phyloP scores from a whole-genome alignment of 2,797 vertebrate genomes.

The Sciurus vulgaris region DNA sequence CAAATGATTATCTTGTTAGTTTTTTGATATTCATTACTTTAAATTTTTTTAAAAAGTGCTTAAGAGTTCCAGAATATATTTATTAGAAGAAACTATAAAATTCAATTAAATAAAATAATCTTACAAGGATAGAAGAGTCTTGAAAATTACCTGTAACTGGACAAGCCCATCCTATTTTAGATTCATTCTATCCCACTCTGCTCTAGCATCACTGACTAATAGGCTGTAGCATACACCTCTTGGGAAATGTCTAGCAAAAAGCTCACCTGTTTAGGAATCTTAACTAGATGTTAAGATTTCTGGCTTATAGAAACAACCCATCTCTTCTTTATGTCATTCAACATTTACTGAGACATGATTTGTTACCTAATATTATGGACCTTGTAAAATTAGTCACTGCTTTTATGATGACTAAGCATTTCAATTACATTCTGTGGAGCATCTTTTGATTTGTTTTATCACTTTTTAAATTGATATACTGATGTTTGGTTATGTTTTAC shows the following conservation, averaged over 20 bases:
- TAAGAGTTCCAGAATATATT: background rate
- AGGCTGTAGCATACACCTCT: background rate
- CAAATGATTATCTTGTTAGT: background rate
- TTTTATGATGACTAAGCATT: background rate
- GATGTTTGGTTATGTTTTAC: background rate
- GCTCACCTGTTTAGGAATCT: background rate
- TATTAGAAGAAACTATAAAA: background rate
- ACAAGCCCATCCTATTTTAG: background rate
- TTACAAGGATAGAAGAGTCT: background rate
- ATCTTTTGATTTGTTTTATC: background rate
- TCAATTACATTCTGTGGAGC: background rate
- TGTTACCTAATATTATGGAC: background rate
- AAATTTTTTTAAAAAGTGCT: background rate
- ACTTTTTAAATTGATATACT: constrained; percentile 34
- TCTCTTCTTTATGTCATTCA: background rate
- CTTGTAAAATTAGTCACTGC: background rate
- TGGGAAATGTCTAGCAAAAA: background rate
- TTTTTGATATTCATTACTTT: background rate
- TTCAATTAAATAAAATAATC: background rate
- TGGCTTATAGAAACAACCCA: background rate
- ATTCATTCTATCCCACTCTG: background rate
- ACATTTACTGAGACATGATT: background rate
- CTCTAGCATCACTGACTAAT: background rate
- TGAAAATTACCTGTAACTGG: background rate
- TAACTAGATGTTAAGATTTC: background rate